phyloP scores from a whole-genome alignment of 2,888 invertebrate species.

The Lasioglossum oenotherae region DNA sequence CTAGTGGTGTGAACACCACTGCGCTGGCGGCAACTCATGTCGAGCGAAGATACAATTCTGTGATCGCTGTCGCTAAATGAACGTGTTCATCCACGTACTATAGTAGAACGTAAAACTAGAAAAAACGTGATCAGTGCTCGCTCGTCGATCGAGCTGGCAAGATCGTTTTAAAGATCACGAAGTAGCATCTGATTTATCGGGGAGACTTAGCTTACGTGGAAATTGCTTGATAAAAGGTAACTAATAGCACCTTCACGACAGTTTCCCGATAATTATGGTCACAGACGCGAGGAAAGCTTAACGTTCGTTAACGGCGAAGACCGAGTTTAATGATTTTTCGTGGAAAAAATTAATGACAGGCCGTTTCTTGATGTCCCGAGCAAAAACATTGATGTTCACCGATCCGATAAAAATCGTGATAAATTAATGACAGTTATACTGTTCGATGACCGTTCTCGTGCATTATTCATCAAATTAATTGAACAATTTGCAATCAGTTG shows the following conservation, averaged over 20 bases:
- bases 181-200: constrained; percentile 49
- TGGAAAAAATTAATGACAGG: constrained; percentile 40
- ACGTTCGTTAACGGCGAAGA: constrained; percentile 60
- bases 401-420: background rate
- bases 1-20: too few species aligned
- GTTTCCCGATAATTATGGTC: constrained; percentile 64
- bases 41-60: too few species aligned
- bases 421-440: background rate
- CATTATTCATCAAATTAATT: background rate
- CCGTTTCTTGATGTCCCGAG: background rate
- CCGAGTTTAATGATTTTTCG: constrained; percentile 39
- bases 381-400: constrained; percentile 30
- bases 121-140: constrained; percentile 16
- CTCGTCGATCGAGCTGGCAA: constrained; percentile 5
- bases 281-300: constrained; percentile 57
- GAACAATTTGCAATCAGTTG: background rate
- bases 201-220: constrained; percentile 56
- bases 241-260: constrained; percentile 63
- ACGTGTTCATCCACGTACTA: background rate
- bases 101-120: background rate
- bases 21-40: too few species aligned
- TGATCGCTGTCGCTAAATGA: background rate
- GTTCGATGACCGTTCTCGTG: background rate
- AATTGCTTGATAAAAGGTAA: constrained; percentile 71
- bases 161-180: constrained; percentile 48